Base-by-base conservation (phyloP, 2,888 invertebrate genomes). In the Exephanes ischioxanthus region DNA sequence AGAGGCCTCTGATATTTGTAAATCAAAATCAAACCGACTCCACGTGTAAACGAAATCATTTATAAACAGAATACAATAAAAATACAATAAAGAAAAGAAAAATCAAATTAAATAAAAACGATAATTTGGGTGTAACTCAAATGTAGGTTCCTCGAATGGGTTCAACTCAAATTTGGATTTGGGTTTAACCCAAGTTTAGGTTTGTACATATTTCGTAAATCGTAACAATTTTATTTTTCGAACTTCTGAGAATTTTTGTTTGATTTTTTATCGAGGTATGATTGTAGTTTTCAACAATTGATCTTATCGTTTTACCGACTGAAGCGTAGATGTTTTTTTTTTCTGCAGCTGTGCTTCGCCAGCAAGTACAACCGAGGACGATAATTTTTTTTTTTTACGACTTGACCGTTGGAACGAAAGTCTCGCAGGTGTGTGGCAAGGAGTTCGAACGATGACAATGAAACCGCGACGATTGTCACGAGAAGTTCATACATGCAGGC, bases 371-470 rank as follows among this genome's bases (percentile, higher is more conserved):
- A 26, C 11, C 22, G 22, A 58, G 11, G 9, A 58, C 22, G 22
- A 58, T 11, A 41, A 0, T 7, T 33, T 33, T 9, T 3, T 9
- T 11, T 19, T 58, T 73, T 73, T 61, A 61, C 45, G 26, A 48
- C 41, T 75, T 22, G 61, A 26, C 26, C 7, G 61, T 61, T 48
- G 45, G 19, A 72, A 22, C 7, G 26, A 58, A 58, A 63, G 53
- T 80, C 33, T 89, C 86, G 87, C 90, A 90, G 88, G 89, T 90
- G 89, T 84, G 86, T 86, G 88, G 88, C 88, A 89, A 88, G 87
- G 88, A 91, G 87, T 89, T 87, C 71, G 33, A 88, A 85, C 76
- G 77, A 81, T 84, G 88, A 89, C 90, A 90, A 91, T 89, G 45
- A 61, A 48, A 66, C 66, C 55, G 48, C 48, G 63, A 63, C 45